Percentiles rank a stretch among this genome's conserved stretches.
phyloP scores from a whole-genome alignment of 1,140 invertebrate species.

The Scaptomyza montana region DNA sequence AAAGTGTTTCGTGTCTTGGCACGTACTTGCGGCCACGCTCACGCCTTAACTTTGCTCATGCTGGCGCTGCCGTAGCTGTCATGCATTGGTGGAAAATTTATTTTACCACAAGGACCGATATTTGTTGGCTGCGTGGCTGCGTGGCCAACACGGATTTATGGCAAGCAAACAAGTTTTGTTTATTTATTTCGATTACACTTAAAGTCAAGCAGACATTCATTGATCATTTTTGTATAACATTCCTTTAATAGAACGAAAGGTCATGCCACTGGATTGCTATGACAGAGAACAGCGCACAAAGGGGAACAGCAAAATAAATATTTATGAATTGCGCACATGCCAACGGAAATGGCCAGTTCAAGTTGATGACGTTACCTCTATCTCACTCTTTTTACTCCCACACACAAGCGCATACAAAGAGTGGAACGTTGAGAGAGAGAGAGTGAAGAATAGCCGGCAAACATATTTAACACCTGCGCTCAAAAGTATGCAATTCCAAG shows the following conservation, averaged over 20 bases:
- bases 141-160: conserved; percentile 46
- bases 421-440: background rate
- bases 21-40: conserved; percentile 53
- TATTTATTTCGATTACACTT: conserved; percentile 68
- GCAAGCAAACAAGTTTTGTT: conserved; percentile 51
- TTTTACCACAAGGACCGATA: conserved; percentile 75
- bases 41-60: conserved; percentile 40
- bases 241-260: conserved; percentile 40
- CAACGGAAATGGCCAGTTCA: conserved; percentile 49
- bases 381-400: conserved; percentile 5
- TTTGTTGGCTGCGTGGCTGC: conserved; percentile 15
- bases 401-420: conserved; percentile 6
- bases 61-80: conserved; percentile 55
- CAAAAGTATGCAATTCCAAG: conserved; percentile 56
- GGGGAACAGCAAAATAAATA: conserved; percentile 62
- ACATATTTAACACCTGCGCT: conserved; percentile 27
- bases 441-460: conserved; percentile 14
- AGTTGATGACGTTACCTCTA: conserved; percentile 65
- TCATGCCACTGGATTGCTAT: conserved; percentile 52
- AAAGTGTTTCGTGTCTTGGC: conserved; percentile 68
- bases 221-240: conserved; percentile 57
- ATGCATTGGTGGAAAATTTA: conserved; percentile 74
- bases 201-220: conserved; percentile 60
- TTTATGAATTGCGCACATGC: conserved; percentile 72
- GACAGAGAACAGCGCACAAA: conserved; percentile 39